These are phyloP conservation scores for Agriopis aurantiaria DNA, from an alignment of 2,888 invertebrate genomes.

Conservation along the genomic window DNA sequence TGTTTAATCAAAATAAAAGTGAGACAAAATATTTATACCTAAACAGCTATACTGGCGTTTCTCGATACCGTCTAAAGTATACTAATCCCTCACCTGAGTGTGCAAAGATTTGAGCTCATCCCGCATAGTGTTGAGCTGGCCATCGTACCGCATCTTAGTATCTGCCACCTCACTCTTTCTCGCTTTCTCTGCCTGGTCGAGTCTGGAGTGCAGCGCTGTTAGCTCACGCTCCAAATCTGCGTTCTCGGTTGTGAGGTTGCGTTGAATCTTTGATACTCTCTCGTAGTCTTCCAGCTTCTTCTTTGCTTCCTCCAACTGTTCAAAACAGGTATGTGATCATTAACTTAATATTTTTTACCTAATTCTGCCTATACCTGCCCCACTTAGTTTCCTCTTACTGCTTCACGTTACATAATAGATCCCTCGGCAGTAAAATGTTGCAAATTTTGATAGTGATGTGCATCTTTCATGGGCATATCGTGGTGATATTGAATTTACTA, in stretches of 20 bases:
- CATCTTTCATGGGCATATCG: too few species aligned
- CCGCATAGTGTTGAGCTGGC: constrained; percentile 92
- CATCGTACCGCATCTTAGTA: constrained; percentile 94
- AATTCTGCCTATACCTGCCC: too few species aligned
- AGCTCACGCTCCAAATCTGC: constrained; percentile 92
- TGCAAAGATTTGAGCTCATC: constrained; percentile 94
- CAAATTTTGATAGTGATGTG: too few species aligned
- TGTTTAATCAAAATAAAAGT: too few species aligned
- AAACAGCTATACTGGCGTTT: too few species aligned
- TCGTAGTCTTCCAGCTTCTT: constrained; percentile 94
- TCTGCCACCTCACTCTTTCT: constrained; percentile 93
- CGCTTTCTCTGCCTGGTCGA: constrained; percentile 89
- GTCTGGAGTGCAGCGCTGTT: constrained; percentile 88
- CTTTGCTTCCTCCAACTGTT: constrained; percentile 90
- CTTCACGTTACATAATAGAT: too few species aligned
- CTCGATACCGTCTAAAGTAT: background rate
- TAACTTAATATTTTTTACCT: background rate
- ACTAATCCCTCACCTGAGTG: constrained; percentile 84
- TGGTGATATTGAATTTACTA: too few species aligned
- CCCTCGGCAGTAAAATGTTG: too few species aligned
- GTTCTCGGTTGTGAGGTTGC: constrained; percentile 91
- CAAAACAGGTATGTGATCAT: constrained; percentile 28
- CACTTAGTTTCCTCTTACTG: too few species aligned
- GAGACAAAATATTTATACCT: too few species aligned
- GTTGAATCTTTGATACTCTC: constrained; percentile 93